Evolutionary conservation across 2,797 vertebrate genomes (phyloP), one percentile per base, ranked within the genome.

Genomic region (Oophaga sylvatica): DNA sequence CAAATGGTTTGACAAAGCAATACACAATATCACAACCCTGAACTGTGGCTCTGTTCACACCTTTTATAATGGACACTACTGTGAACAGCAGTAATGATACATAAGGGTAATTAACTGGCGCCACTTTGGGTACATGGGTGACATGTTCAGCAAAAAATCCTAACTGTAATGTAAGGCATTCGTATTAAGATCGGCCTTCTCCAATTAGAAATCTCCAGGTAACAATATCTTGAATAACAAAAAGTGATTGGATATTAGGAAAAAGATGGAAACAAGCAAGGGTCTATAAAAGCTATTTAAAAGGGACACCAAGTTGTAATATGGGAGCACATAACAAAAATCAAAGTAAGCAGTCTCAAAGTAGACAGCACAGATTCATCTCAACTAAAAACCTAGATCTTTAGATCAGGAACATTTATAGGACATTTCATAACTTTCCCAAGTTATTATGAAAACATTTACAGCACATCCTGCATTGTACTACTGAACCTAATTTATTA

Each of bases 1-100:
- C 87, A 89, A 80, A 95, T 92, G 92, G 53, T 83, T 62, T 78
- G 45, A 91, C 92, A 92, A 92, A 85, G 92, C 94, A 94, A 93
- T 88, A 94, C 2, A 79, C 35, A 71, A 53, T 26, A 26, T 59
- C 16, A 70, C 71, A 79, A 19, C 75, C 81, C 71, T 83, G 26
- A 26, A 77, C 75, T 56, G 75, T n/a, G 75, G 75, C 48, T 22
- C 75, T 41, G 41, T 13, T 17, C 41, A n/a, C 31, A 75, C 12
- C n/a, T 53, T 53, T 22, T n/a, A 45, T 1, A 11, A 53, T 53
- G 45, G 71, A 75, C 71, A 35, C 31, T 70, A 70, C 68, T 6
- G 68, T n/a, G 67, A 31, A 31, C 65, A 67, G 26, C 10, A 13
- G 26, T 10, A 31, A 68, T 31, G 35, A 71, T 19, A 71, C 16